Percentiles rank a stretch among this genome's conserved stretches.
Evolutionary conservation across 2,888 invertebrate genomes (phyloP).

Genomic region (Lepidochrysops patricia): DNA sequence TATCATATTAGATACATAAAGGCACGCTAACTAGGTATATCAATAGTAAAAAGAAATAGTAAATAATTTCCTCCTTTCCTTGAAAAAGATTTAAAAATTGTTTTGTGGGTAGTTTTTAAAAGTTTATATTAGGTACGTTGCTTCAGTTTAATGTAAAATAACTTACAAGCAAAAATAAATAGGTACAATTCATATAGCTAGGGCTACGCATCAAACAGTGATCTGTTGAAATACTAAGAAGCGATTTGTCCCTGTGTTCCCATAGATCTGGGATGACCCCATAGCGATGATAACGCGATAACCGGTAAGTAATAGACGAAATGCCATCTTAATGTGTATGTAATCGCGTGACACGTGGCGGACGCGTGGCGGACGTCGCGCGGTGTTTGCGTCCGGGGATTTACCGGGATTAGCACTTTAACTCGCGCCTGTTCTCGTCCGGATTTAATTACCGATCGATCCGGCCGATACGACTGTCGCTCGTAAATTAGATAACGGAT

Average conservation of each 20-base stretch:
- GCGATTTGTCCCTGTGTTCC: conserved; percentile 43
- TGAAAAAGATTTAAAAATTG: too few relatives aligned
- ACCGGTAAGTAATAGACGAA: conserved; percentile 55
- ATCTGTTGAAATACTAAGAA: not conserved
- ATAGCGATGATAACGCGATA: conserved; percentile 61
- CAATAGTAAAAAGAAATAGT: too few relatives aligned
- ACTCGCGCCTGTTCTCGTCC: conserved; percentile 38
- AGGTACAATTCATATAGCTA: not conserved
- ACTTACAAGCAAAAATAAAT: too few relatives aligned
- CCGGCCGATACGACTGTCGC: conserved; percentile 40
- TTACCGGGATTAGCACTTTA: conserved; percentile 67
- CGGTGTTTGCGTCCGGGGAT: conserved; percentile 45
- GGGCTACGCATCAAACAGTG: not conserved
- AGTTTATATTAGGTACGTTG: too few relatives aligned
- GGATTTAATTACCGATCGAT: conserved; percentile 66
- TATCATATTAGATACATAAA: not conserved
- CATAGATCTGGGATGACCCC: conserved; percentile 44
- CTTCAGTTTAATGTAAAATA: too few relatives aligned
- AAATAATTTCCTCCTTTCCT: too few relatives aligned
- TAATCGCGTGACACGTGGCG: conserved; percentile 53
- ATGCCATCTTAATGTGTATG: conserved; percentile 61
- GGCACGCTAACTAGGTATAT: too few relatives aligned
- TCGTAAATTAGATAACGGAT: conserved; percentile 59
- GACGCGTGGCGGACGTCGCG: conserved; percentile 39
- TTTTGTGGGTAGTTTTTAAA: too few relatives aligned